Evolutionary conservation across 2,888 invertebrate genomes (phyloP).

Genomic region (Macrosiphum euphorbiae): DNA sequence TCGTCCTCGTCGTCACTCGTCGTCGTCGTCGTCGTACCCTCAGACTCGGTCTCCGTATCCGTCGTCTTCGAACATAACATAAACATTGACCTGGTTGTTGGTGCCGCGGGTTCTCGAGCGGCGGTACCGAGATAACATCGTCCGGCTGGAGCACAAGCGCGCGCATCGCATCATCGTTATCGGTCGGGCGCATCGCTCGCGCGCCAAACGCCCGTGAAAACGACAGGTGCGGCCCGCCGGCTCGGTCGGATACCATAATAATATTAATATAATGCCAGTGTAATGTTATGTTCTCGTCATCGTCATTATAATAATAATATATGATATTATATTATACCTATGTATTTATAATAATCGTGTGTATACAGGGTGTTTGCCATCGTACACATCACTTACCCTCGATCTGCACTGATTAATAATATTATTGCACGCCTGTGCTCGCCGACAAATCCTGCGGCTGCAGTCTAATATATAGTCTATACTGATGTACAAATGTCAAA

Average conservation of each 20-base stretch:
- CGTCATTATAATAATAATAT: neutral
- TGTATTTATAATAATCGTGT: neutral
- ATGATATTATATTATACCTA: neutral
- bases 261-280: neutral
- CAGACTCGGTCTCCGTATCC: neutral
- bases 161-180: neutral
- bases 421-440: too few relatives aligned
- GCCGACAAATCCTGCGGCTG: too few relatives aligned
- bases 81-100: conserved; percentile 31
- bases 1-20: too few relatives aligned
- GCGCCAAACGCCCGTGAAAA: conserved; percentile 54
- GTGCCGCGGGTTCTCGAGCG: conserved; percentile 19
- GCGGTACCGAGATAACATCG: conserved; percentile 42
- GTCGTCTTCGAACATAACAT: neutral
- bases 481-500: too few relatives aligned
- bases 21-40: neutral
- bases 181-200: conserved; percentile 43
- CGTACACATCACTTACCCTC: neutral
- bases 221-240: conserved; percentile 32
- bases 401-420: too few relatives aligned
- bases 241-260: neutral
- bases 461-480: too few relatives aligned
- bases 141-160: conserved; percentile 8
- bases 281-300: neutral
- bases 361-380: neutral